Conservation (phyloP, 2,113 vertebrate species). For the Thalassarche chlororhynchos region DNA sequence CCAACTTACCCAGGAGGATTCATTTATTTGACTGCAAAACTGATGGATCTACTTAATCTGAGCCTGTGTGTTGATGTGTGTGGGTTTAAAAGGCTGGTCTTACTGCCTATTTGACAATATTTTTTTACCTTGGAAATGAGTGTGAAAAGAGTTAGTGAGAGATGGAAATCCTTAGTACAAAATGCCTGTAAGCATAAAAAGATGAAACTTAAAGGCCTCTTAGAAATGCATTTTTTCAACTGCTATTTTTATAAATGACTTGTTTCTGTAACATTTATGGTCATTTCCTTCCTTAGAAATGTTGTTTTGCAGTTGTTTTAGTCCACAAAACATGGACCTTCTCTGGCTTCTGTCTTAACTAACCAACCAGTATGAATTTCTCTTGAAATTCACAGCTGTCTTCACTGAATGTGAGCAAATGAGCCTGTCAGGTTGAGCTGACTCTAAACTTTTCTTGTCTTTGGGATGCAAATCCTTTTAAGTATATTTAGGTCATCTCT, state of each 20-base stretch:
- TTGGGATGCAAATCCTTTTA: conserved; percentile 57
- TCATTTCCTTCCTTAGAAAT: conserved; percentile 20
- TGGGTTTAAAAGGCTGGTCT: background rate
- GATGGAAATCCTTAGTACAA: background rate
- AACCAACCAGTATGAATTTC: conserved; percentile 31
- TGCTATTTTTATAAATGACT: background rate
- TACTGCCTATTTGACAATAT: background rate
- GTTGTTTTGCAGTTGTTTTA: background rate
- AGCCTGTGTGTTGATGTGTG: background rate
- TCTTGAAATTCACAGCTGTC: conserved; percentile 54
- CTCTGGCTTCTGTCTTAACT: conserved; percentile 11
- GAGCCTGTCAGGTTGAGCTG: conserved; percentile 61
- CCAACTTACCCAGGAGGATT: background rate
- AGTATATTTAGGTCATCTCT: conserved; percentile 54
- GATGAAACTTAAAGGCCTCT: background rate
- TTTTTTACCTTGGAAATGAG: background rate
- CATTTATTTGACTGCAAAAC: background rate
- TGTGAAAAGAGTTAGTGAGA: background rate
- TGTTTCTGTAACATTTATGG: background rate
- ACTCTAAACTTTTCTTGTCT: conserved; percentile 61
- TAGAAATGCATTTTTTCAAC: background rate
- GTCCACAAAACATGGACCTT: background rate
- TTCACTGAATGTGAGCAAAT: conserved; percentile 52
- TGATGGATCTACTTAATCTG: background rate
- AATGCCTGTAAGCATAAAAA: background rate